Evolutionary conservation across 2,888 invertebrate species (phyloP).

Genomic region (Drosophila maculinotata): DNA sequence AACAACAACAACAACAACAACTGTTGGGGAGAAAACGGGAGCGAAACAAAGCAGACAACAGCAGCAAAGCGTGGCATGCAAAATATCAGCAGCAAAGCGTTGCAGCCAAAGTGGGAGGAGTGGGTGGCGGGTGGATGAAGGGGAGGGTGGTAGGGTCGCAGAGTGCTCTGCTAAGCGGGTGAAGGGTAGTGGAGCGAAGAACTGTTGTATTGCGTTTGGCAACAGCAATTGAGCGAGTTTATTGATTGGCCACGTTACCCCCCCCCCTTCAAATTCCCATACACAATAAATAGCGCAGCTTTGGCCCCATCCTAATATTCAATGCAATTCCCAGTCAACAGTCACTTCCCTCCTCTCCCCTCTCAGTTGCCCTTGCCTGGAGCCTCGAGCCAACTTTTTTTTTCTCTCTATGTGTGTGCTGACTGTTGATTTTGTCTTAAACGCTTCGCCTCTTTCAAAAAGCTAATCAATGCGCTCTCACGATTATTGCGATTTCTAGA

Average conservation of each 20-base stretch:
- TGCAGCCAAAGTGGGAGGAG: slow-evolving; percentile 14
- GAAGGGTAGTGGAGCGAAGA: slow-evolving; percentile 38
- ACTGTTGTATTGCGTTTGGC: slow-evolving; percentile 49
- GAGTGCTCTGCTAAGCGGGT: background rate
- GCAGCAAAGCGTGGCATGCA: slow-evolving; percentile 56
- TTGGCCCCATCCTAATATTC: background rate
- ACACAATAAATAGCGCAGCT: no score
- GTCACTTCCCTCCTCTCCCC: no score
- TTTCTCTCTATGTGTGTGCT: background rate
- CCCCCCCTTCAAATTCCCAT: background rate
- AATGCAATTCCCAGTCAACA: background rate
- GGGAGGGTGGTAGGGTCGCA: no score
- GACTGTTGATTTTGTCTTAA: slow-evolving; percentile 67
- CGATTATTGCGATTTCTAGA: background rate
- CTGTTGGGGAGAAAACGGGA: slow-evolving; percentile 13
- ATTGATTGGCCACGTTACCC: slow-evolving; percentile 47
- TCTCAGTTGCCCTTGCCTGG: background rate
- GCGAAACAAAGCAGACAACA: slow-evolving; percentile 58
- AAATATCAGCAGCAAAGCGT: slow-evolving; percentile 48
- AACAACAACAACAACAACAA: slow-evolving; percentile 7
- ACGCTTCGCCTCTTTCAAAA: slow-evolving; percentile 31
- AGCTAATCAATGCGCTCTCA: slow-evolving; percentile 1
- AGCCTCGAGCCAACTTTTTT: no score
- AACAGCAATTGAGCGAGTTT: slow-evolving; percentile 54
- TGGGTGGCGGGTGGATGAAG: background rate